phyloP scores from a whole-genome alignment of 2,797 vertebrate genomes.

The Gallinago nigripennis region DNA sequence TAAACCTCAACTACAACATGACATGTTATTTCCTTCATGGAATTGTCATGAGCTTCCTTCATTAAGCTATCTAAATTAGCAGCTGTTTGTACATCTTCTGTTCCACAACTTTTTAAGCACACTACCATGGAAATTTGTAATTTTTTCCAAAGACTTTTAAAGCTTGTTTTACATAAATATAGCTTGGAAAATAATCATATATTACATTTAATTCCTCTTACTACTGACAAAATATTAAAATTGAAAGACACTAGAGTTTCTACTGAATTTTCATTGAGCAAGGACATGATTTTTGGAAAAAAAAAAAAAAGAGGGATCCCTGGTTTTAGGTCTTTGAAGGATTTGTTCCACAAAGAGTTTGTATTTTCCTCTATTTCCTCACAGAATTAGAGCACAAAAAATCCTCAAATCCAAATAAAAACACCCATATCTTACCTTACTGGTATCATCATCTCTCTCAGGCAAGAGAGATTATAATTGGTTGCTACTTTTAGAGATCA shows the following conservation, averaged over 20 bases:
- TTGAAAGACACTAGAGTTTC: background rate
- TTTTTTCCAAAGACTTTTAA: background rate
- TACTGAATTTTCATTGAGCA: background rate
- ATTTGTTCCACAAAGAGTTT: background rate
- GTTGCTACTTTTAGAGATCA: background rate
- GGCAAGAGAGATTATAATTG: background rate
- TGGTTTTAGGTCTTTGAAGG: background rate
- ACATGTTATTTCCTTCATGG: background rate
- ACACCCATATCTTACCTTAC: background rate
- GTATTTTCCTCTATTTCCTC: background rate
- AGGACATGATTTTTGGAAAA: background rate
- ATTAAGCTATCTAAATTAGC: background rate
- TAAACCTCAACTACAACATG: background rate
- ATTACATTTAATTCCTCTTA: background rate
- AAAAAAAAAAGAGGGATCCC: background rate
- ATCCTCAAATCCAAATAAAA: background rate
- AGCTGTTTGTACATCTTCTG: background rate
- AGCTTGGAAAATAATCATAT: background rate
- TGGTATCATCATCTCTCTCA: background rate
- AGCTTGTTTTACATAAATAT: background rate
- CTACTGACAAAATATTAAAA: background rate
- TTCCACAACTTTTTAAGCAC: background rate
- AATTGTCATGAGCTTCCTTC: background rate
- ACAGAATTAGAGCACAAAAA: background rate
- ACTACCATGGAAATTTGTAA: background rate